phyloP scores from a whole-genome alignment of 2,888 invertebrate species.

The Molanna angustata region DNA sequence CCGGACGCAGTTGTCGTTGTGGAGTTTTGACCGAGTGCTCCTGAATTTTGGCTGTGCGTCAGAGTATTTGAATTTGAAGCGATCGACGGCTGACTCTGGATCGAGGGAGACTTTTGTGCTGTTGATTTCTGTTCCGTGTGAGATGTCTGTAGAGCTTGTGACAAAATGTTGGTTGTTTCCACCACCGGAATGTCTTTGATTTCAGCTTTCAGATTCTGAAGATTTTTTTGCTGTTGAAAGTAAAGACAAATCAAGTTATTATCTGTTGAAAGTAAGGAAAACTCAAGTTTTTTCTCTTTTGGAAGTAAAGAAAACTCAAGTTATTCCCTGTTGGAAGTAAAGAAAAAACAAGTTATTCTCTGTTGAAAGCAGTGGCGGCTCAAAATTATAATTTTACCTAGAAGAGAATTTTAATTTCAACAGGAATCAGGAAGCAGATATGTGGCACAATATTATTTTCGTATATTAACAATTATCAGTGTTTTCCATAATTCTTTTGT shows the following conservation, averaged over 20 bases:
- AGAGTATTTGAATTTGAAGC: slow-evolving; percentile 36
- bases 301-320: no score
- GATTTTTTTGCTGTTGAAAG: slow-evolving; percentile 28
- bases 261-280: no score
- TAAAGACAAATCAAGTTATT: neutral
- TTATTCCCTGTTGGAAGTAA: no score
- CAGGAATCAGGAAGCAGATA: no score
- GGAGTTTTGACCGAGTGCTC: slow-evolving; percentile 40
- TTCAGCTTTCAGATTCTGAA: slow-evolving; percentile 29
- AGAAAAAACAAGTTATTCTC: no score
- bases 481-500: no score
- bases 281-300: no score
- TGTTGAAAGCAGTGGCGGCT: no score
- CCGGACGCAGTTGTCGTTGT: slow-evolving; percentile 40
- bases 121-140: slow-evolving; percentile 2
- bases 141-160: slow-evolving; percentile 9
- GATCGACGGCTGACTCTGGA: slow-evolving; percentile 12
- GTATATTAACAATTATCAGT: no score
- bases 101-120: slow-evolving; percentile 19
- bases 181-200: slow-evolving; percentile 28
- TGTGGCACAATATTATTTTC: no score
- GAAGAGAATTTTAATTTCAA: no score
- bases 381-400: no score
- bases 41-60: slow-evolving; percentile 56
- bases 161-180: slow-evolving; percentile 7